Conservation (phyloP, 1,140 invertebrate genomes). For the Grapholita molesta region DNA sequence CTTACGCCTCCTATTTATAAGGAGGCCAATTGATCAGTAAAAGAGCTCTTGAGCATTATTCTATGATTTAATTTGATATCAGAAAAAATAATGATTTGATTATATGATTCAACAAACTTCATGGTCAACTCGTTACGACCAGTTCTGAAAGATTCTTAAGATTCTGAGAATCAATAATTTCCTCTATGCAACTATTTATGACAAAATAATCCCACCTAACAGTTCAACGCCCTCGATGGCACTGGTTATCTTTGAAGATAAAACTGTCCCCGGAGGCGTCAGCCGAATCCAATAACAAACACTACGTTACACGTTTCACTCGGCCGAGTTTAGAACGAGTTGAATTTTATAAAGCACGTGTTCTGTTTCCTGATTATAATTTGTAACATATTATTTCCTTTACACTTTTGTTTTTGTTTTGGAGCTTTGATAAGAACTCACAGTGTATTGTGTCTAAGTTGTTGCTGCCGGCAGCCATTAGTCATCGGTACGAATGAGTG, state of each 20-base stretch:
- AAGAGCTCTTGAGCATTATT: too few species aligned
- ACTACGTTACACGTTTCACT: conserved; percentile 35
- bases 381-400: conserved; percentile 13
- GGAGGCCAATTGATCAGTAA: too few species aligned
- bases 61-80: too few species aligned
- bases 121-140: too few species aligned
- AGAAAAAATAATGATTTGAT: too few species aligned
- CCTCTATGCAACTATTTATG: not conserved
- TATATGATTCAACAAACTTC: too few species aligned
- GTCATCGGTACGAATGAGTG: not conserved
- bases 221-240: conserved; percentile 31
- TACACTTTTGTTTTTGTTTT: not conserved
- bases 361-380: conserved; percentile 50
- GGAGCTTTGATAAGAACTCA: not conserved
- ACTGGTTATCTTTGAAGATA: conserved; percentile 39
- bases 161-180: too few species aligned
- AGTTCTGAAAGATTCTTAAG: too few species aligned
- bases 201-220: conserved; percentile 24
- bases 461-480: not conserved
- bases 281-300: conserved; percentile 43
- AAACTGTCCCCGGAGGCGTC: conserved; percentile 39
- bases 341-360: conserved; percentile 33
- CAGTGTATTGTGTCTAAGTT: not conserved
- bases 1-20: too few species aligned
- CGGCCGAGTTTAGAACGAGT: conserved; percentile 43